Evolutionary conservation across 2,113 vertebrate genomes (phyloP).

Genomic region (Panthera leo): DNA sequence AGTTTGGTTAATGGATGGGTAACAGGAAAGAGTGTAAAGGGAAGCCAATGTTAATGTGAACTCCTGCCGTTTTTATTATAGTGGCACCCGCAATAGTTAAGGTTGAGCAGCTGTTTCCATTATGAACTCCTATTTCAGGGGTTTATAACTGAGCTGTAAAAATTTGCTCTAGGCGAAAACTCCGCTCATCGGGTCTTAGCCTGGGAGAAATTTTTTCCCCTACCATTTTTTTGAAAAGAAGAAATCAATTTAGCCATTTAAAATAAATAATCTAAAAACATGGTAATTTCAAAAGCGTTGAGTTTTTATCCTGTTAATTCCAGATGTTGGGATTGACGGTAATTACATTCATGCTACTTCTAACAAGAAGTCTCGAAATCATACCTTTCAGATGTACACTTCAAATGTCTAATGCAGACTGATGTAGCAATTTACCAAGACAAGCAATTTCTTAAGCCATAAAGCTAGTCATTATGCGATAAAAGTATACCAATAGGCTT

Average conservation of each 20-base stretch:
- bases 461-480: conserved; percentile 12
- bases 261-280: conserved; percentile 58
- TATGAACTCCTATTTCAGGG: conserved; percentile 87
- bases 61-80: conserved; percentile 86
- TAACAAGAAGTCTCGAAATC: conserved; percentile 26
- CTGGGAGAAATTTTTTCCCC: conserved; percentile 80
- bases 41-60: conserved; percentile 84
- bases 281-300: conserved; percentile 57
- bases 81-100: conserved; percentile 82
- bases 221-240: conserved; percentile 69
- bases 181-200: conserved; percentile 83
- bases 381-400: neutral
- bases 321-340: neutral
- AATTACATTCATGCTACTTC: conserved; percentile 38
- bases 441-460: neutral
- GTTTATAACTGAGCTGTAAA: conserved; percentile 89
- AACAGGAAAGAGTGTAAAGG: conserved; percentile 84
- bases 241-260: conserved; percentile 76
- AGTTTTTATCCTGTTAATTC: conserved; percentile 70
- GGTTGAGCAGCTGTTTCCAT: conserved; percentile 88
- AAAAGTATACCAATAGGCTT: conserved; percentile 23
- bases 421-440: conserved; percentile 1
- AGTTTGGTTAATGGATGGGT: conserved; percentile 84
- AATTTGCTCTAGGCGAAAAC: conserved; percentile 84
- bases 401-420: neutral